phyloP scores from a whole-genome alignment of 2,888 invertebrate genomes.

The Trichacis sp. region DNA sequence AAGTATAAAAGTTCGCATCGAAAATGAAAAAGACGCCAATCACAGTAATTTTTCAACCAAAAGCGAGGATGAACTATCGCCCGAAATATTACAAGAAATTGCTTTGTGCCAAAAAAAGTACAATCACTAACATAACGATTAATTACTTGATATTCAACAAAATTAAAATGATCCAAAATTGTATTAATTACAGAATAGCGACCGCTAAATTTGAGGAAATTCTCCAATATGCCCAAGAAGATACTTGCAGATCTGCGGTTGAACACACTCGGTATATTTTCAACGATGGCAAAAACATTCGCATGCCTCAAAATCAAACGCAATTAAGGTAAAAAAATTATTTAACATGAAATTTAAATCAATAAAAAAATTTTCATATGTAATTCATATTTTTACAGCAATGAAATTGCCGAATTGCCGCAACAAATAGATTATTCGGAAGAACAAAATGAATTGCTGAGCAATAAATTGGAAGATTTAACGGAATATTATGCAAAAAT shows the following conservation, averaged over 20 bases:
- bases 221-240: constrained; percentile 44
- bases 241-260: constrained; percentile 35
- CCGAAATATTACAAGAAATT: constrained; percentile 51
- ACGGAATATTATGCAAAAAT: constrained; percentile 50
- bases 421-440: constrained; percentile 54
- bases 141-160: too few relatives aligned
- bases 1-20: constrained; percentile 56
- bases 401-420: constrained; percentile 53
- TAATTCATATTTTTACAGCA: constrained; percentile 40
- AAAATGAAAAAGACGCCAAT: constrained; percentile 15
- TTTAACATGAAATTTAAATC: constrained; percentile 1
- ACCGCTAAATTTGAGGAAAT: constrained; percentile 49
- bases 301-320: constrained; percentile 46
- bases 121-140: too few relatives aligned
- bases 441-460: constrained; percentile 53
- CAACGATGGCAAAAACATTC: constrained; percentile 42
- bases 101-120: constrained; percentile 49
- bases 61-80: constrained; percentile 39
- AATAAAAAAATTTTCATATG: not conserved
- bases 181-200: constrained; percentile 44
- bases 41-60: not conserved
- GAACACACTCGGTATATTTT: constrained; percentile 46
- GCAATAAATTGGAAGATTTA: constrained; percentile 50
- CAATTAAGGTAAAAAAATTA: constrained; percentile 45
- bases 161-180: too few relatives aligned